Evolutionary conservation across 1,140 invertebrate species (phyloP), one percentile per base, ranked within the genome.

Genomic region (Zaprionus nigranus): DNA sequence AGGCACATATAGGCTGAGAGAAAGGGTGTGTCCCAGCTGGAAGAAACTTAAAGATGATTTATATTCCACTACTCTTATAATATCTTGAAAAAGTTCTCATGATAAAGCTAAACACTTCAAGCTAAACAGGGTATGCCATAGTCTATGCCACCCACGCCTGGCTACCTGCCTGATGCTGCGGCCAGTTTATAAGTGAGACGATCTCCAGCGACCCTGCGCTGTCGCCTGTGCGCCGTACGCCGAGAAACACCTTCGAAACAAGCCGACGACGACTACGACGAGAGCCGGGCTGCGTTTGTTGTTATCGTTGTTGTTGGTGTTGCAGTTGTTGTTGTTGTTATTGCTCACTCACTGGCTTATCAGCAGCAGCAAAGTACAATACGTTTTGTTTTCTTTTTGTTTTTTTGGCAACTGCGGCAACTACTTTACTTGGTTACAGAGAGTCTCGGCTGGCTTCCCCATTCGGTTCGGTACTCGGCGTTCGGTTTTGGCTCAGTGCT

Each of bases 141-240:
- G 73, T 71, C 40, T 46, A 9, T 6, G 49, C 64, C 20, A 51
- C 20, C 46, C 17, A 51, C 17, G 9, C 20, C 11, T 34, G 30
- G 0, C 3, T 34, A 34, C 1, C 9, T 12, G n/a, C 3, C 12
- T 56, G 74, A 75, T 75, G 73, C 73, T 75, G 67, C 58, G 67
- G 70, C 69, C 72, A 68, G 74, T 80, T 81, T 90, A 90, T 70
- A 85, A 88, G 66, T 79, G 62, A 81, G 71, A n/a, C 78, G 85
- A 81, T 90, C 71, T 73, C 74, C 58, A 66, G 76, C 85, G 84
- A 88, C 85, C 85, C 84, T 88, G 84, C 81, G 70, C 65, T 88
- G 77, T 88, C 71, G 83, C 80, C 73, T 87, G 68, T 76, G 40
- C 78, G 84, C 84, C 79, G 68, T 69, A 77, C 75, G 81, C 59